phyloP scores from a whole-genome alignment of 2,888 invertebrate species.

The Perithous albicinctus region DNA sequence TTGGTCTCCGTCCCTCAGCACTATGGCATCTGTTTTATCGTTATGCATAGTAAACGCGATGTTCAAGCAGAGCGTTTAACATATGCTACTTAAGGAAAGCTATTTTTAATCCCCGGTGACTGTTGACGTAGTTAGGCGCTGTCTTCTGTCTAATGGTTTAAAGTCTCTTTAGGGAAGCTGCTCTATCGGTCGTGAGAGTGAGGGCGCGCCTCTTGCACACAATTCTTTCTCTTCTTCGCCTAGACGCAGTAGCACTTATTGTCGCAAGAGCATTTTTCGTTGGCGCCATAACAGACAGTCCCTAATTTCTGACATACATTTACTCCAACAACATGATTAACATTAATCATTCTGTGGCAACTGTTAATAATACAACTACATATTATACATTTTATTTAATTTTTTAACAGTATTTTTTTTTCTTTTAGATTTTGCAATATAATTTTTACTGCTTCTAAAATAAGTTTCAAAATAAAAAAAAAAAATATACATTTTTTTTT shows the following conservation, averaged over 20 bases:
- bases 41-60: slow-evolving; percentile 49
- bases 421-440: too few relatives aligned
- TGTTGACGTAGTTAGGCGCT: slow-evolving; percentile 3
- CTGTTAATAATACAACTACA: neutral
- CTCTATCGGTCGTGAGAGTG: slow-evolving; percentile 37
- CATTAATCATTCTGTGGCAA: neutral
- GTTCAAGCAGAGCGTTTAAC: slow-evolving; percentile 45
- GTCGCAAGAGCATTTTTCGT: neutral
- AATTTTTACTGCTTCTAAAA: too few relatives aligned
- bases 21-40: slow-evolving; percentile 63
- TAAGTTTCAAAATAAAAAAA: neutral
- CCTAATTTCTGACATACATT: neutral
- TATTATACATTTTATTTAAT: neutral
- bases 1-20: neutral
- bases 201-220: neutral
- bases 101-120: slow-evolving; percentile 58
- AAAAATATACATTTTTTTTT: neutral
- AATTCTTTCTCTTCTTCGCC: neutral
- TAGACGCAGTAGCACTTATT: neutral
- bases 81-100: slow-evolving; percentile 51
- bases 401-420: neutral
- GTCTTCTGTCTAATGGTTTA: slow-evolving; percentile 6
- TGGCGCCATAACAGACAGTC: neutral
- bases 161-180: slow-evolving; percentile 18
- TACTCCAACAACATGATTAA: neutral